A percentile compares a stretch with the other conserved stretches of the same genome.
Conservation (phyloP, 2,888 invertebrate species). For the Lutraria lutraria region DNA sequence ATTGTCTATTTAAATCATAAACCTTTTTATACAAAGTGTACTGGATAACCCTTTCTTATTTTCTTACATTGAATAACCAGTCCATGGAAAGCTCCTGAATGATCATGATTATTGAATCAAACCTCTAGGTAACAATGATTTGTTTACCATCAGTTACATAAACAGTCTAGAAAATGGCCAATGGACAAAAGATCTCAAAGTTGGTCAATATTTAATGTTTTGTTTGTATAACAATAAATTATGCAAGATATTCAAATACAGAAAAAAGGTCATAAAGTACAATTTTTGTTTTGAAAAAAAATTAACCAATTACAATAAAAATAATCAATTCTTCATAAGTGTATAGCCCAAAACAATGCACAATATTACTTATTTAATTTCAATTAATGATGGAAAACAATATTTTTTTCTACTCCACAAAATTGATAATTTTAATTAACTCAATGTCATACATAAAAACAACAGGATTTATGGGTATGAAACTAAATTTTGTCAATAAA, state of each 20-base stretch:
- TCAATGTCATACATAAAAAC: no score
- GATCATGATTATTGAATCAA: constrained; percentile 39
- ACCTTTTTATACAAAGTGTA: neutral
- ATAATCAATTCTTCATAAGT: no score
- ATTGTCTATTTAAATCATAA: neutral
- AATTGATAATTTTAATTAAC: no score
- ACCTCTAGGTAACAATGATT: constrained; percentile 34
- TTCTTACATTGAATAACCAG: constrained; percentile 27
- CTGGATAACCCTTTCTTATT: constrained; percentile 17
- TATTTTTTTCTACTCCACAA: no score
- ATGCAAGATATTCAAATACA: neutral
- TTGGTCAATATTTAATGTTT: constrained; percentile 5
- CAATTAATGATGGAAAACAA: no score
- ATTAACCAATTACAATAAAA: neutral
- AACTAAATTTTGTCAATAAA: no score
- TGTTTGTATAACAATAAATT: constrained; percentile 21
- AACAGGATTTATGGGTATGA: no score
- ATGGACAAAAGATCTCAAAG: neutral
- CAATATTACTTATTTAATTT: no score
- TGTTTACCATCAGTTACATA: constrained; percentile 41
- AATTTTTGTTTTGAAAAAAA: neutral
- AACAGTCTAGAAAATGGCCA: constrained; percentile 43
- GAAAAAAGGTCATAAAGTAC: neutral
- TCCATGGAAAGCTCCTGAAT: constrained; percentile 28
- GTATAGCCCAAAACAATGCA: no score